A percentile compares a stretch with the other conserved stretches of the same genome.
phyloP scores from a whole-genome alignment of 1,140 invertebrate genomes.

The Bombyx mandarina region DNA sequence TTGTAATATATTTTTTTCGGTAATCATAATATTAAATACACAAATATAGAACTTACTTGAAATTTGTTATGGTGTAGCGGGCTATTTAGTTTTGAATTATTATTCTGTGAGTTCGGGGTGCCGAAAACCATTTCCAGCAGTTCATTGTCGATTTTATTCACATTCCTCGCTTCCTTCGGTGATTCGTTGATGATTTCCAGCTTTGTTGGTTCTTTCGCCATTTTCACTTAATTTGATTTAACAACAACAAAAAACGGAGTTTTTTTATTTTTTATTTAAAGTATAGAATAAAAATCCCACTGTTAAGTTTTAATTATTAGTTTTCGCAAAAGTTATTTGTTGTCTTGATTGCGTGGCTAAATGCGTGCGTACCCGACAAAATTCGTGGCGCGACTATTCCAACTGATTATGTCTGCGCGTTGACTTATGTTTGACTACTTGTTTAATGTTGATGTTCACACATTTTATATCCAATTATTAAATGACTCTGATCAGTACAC shows the following conservation, averaged over 20 bases:
- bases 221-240: constrained; percentile 9
- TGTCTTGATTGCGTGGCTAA: too few relatives aligned
- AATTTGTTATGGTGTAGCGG: constrained; percentile 24
- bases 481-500: too few relatives aligned
- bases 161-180: constrained; percentile 13
- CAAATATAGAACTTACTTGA: constrained; percentile 18
- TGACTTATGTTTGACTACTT: too few relatives aligned
- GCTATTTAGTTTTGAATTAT: constrained; percentile 9
- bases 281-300: background rate
- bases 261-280: background rate
- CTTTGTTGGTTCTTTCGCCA: constrained; percentile 17
- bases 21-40: too few relatives aligned
- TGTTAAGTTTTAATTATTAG: too few relatives aligned
- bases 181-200: constrained; percentile 19
- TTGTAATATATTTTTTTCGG: too few relatives aligned
- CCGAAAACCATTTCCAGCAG: constrained; percentile 52
- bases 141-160: constrained; percentile 24
- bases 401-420: too few relatives aligned
- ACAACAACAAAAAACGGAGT: background rate
- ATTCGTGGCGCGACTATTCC: too few relatives aligned
- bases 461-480: too few relatives aligned
- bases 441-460: too few relatives aligned
- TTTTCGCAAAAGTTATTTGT: too few relatives aligned
- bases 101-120: constrained; percentile 21
- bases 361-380: too few relatives aligned